These are phyloP conservation scores for Drosophila borealis DNA, from an alignment of 2,888 invertebrate genomes.

Conservation along the genomic window DNA sequence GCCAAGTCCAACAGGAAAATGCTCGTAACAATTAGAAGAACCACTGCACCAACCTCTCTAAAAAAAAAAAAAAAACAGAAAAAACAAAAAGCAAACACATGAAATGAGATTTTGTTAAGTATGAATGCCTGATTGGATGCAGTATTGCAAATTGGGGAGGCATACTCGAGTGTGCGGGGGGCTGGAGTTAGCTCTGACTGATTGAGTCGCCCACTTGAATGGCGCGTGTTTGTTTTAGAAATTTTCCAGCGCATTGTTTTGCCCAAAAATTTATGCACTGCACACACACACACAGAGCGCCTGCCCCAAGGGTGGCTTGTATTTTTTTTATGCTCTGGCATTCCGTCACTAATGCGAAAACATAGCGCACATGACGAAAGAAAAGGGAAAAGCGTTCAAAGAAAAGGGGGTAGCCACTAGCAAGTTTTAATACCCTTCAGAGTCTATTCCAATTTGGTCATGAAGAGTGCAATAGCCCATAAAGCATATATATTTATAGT, in stretches of 20 bases:
- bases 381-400: conserved; percentile 4
- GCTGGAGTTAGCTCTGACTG: conserved; percentile 15
- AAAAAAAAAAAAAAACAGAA: not conserved
- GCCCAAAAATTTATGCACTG: conserved; percentile 57
- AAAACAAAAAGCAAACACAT: not conserved
- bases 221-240: conserved; percentile 73
- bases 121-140: conserved; percentile 65
- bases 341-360: conserved; percentile 57
- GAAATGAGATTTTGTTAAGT: conserved; percentile 21
- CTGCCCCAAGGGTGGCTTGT: conserved; percentile 12
- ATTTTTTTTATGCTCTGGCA: conserved; percentile 40
- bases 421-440: conserved; percentile 10
- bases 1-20: conserved; percentile 72
- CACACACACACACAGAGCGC: not conserved
- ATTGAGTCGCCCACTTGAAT: conserved; percentile 53
- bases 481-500: too few species aligned
- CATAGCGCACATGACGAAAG: conserved; percentile 19
- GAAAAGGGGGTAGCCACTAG: not conserved
- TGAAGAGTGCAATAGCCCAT: too few species aligned
- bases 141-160: conserved; percentile 21
- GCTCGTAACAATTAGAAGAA: conserved; percentile 65
- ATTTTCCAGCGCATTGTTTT: conserved; percentile 72
- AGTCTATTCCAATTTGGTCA: not conserved
- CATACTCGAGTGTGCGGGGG: not conserved
- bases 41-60: not conserved